Percentiles rank a stretch among this genome's conserved stretches.
These are phyloP conservation scores for Macrochelys suwanniensis DNA, from an alignment of 2,797 vertebrate species.

Conservation along the genomic window DNA sequence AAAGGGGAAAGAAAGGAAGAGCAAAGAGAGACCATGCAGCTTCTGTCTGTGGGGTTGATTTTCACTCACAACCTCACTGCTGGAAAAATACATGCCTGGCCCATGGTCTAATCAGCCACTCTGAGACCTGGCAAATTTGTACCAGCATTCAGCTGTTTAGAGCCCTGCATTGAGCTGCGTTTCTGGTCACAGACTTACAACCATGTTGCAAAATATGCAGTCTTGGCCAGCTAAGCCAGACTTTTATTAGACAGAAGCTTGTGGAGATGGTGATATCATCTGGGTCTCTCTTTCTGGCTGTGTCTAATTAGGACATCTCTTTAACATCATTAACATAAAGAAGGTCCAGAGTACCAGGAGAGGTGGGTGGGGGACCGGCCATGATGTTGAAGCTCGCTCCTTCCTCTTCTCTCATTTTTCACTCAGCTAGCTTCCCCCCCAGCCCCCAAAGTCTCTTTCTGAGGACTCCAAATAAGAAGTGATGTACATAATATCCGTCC, in stretches of 20 bases:
- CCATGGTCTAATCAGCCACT: neutral
- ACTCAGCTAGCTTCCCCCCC: neutral
- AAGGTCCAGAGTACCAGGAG: neutral
- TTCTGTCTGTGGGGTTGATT: neutral
- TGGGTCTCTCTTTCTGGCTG: neutral
- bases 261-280: neutral
- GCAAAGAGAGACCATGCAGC: neutral
- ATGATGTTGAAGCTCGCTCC: neutral
- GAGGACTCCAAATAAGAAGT: neutral
- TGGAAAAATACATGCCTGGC: neutral
- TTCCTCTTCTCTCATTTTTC: neutral
- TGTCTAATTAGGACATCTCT: neutral
- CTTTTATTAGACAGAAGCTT: neutral
- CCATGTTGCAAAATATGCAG: neutral
- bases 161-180: neutral
- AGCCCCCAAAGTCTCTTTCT: neutral
- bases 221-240: neutral
- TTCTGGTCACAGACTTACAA: neutral
- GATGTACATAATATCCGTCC: neutral
- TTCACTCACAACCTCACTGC: neutral
- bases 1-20: neutral
- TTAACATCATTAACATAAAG: neutral
- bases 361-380: neutral
- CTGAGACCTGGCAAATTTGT: neutral
- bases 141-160: neutral